Evolutionary conservation across 2,888 invertebrate genomes (phyloP), one percentile per base, ranked within the genome.

Genomic region (Diarsia dahlii): DNA sequence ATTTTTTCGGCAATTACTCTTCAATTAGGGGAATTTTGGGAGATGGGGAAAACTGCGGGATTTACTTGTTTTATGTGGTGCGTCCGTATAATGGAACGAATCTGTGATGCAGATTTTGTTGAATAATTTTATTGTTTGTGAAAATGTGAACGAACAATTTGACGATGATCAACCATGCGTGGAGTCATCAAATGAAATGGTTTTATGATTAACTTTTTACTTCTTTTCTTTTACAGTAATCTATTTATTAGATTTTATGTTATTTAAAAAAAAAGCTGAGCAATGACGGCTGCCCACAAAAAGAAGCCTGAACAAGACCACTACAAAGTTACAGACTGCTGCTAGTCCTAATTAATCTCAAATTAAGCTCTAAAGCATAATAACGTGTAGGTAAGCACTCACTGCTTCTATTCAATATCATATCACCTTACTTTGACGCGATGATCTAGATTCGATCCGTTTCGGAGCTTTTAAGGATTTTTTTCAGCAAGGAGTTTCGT

Each of bases 1-100:
- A 76, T 85, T 89, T 88, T 88, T 88, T 84, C 60, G 80, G 88
- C 84, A 82, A 89, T 87, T 87, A 84, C 80, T 82, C 80, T 84
- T 88, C 85, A 87, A 84, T 87, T 87, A 87, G 70, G 76, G 77
- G 48, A 63, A 82, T 84, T 88, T 88, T 74, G 60, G 54, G 56
- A 72, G 73, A 71, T 68, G 58, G 72, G 81, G 74, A 52, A 74
- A 71, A 63, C 39, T 46, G 34, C 48, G 72, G 68, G 78, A 83
- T 87, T 83, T 69, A 78, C 88, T 83, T 81, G 77, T 85, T 87
- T 81, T 80, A 83, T 78, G 64, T 83, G 85, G 79, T 78, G 76
- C 71, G 46, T 72, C 78, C 39, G 67, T 85, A 63, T 80, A 76
- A 72, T 79, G 71, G 64, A 65, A 73, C 71, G 76, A 76, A 76